Percentiles rank a stretch among this genome's conserved stretches.
Conservation (phyloP, 2,113 vertebrate genomes). For the Copsychus sechellarum region DNA sequence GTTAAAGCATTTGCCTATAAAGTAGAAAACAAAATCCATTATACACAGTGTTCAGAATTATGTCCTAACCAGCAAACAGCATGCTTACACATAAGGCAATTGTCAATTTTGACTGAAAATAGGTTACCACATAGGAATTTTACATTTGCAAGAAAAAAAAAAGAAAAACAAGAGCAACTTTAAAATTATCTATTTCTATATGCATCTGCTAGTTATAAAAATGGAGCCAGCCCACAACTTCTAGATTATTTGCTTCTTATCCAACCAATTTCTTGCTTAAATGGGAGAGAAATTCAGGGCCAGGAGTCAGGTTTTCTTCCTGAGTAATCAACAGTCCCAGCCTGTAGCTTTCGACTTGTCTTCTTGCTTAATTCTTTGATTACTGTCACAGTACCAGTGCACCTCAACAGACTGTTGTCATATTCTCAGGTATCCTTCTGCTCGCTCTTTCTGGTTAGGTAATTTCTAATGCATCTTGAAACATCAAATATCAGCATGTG, state of each 20-base stretch:
- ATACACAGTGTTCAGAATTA: not conserved
- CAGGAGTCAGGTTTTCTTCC: not conserved
- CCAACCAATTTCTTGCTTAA: not conserved
- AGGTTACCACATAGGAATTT: not conserved
- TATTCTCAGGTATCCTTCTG: not conserved
- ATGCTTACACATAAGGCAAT: accelerated
- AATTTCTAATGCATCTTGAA: not conserved
- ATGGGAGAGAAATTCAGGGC: not conserved
- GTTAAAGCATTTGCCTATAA: not conserved
- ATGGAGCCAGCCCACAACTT: not conserved
- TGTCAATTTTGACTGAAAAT: not conserved
- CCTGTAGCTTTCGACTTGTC: not conserved
- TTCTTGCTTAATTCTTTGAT: not conserved
- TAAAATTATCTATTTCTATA: not conserved
- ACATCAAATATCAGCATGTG: not conserved
- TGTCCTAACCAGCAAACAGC: not conserved
- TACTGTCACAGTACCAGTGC: not conserved
- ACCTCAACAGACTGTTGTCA: not conserved
- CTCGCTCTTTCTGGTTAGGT: not conserved
- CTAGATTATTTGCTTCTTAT: not conserved
- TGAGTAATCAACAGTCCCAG: not conserved
- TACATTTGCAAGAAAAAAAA: not conserved
- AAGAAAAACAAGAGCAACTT: not conserved
- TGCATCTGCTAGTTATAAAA: not conserved
- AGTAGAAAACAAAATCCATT: not conserved